These are phyloP conservation scores for Eolophus roseicapilla DNA, from an alignment of 2,113 vertebrate species.

Conservation along the genomic window DNA sequence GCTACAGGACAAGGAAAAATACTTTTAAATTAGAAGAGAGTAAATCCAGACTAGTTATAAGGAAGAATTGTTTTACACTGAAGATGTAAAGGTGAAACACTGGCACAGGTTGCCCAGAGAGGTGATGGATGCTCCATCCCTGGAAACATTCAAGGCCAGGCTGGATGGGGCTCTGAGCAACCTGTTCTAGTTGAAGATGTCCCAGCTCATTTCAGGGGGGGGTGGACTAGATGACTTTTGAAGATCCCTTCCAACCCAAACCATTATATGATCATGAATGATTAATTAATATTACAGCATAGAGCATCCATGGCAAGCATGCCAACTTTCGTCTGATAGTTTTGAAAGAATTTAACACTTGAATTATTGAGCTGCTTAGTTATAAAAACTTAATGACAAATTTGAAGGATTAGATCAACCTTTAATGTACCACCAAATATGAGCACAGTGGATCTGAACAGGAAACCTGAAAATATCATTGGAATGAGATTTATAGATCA, in stretches of 20 bases:
- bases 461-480: background rate
- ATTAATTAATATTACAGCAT: background rate
- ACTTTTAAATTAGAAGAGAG: background rate
- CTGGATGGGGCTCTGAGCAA: rapidly evolving
- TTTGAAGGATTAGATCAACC: background rate
- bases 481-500: background rate
- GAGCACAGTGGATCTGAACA: background rate
- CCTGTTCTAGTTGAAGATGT: background rate
- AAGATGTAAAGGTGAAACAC: background rate
- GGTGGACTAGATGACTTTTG: background rate
- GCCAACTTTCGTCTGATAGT: background rate
- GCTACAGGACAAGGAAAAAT: background rate
- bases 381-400: background rate
- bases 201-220: background rate
- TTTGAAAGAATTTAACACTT: background rate
- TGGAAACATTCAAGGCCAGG: background rate
- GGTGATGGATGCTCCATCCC: no score
- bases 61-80: background rate
- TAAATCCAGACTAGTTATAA: background rate
- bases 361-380: background rate
- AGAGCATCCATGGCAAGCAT: background rate
- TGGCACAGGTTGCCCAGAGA: background rate
- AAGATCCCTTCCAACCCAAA: background rate
- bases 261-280: background rate
- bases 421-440: background rate